Conservation (phyloP, 2,113 vertebrate species). For the Carollia perspicillata region DNA sequence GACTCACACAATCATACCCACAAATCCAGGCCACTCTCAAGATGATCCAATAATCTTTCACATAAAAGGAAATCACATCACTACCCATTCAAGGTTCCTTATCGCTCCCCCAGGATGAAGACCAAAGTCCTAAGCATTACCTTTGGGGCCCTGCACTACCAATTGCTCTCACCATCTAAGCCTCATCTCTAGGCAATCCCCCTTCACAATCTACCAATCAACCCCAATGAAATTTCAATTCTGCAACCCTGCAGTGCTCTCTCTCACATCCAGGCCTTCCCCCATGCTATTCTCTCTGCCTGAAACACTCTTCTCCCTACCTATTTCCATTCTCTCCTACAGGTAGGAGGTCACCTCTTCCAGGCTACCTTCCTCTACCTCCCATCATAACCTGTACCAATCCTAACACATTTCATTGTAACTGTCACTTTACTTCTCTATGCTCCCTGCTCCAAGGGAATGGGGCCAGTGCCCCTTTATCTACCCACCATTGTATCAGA, state of each 20-base stretch:
- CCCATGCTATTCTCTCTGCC: neutral
- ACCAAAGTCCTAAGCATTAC: slow-evolving; percentile 21
- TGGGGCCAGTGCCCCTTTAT: too few species aligned
- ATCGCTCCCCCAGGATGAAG: neutral
- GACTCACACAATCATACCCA: neutral
- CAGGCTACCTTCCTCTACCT: neutral
- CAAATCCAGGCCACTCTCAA: slow-evolving; percentile 16
- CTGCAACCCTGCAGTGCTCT: neutral
- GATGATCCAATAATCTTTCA: slow-evolving; percentile 8
- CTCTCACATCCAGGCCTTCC: neutral
- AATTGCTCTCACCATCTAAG: neutral
- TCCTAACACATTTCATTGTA: neutral
- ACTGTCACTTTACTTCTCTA: neutral
- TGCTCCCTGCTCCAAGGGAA: neutral
- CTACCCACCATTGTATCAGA: neutral
- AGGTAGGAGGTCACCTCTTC: neutral
- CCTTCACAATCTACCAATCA: neutral
- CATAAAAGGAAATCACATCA: neutral
- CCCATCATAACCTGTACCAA: neutral
- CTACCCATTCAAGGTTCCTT: slow-evolving; percentile 6
- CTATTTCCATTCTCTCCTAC: neutral
- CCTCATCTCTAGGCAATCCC: neutral
- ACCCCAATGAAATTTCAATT: neutral
- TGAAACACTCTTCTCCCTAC: neutral
- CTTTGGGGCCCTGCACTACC: neutral